Evolutionary conservation across 2,113 vertebrate genomes (phyloP).

Genomic region (Sander lucioperca): DNA sequence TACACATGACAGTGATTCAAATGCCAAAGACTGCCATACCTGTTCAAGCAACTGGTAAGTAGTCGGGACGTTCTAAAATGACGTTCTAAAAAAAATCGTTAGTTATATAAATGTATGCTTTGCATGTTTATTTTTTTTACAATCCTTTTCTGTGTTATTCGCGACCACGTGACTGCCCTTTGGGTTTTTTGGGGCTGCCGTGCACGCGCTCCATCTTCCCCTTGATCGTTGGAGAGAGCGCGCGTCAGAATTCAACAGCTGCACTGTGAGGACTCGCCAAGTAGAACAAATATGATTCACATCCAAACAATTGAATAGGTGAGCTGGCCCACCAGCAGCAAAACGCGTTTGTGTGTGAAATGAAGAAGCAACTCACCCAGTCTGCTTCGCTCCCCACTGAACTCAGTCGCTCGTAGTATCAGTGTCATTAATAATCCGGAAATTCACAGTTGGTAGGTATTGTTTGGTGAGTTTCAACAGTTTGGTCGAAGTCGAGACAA

Average conservation of each 20-base stretch:
- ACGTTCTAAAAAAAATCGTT: not conserved
- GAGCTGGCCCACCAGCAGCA: conserved; percentile 50
- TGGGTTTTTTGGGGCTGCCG: conserved; percentile 27
- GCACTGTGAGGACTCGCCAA: conserved; percentile 81
- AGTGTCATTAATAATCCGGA: conserved; percentile 70
- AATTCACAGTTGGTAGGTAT: conserved; percentile 74
- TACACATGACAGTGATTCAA: not conserved
- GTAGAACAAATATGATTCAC: conserved; percentile 74
- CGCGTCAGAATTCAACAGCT: conserved; percentile 83
- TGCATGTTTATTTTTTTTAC: not conserved
- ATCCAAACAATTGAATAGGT: conserved; percentile 73
- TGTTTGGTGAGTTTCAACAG: conserved; percentile 81
- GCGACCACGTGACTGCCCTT: conserved; percentile 69
- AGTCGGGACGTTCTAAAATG: too few species aligned
- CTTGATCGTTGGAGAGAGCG: conserved; percentile 46
- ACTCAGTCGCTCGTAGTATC: conserved; percentile 23
- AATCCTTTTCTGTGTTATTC: conserved; percentile 27
- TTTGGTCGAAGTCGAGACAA: conserved; percentile 44
- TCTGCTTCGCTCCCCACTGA: not conserved
- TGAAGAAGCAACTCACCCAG: conserved; percentile 44
- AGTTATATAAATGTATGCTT: too few species aligned
- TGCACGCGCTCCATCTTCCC: conserved; percentile 79
- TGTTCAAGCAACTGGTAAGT: not conserved
- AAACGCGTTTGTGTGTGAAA: not conserved
- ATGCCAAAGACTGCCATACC: not conserved